Percentiles rank a stretch among this genome's conserved stretches.
These are phyloP conservation scores for Hassar affinis DNA, from an alignment of 2,113 vertebrate species.

Conservation along the genomic window DNA sequence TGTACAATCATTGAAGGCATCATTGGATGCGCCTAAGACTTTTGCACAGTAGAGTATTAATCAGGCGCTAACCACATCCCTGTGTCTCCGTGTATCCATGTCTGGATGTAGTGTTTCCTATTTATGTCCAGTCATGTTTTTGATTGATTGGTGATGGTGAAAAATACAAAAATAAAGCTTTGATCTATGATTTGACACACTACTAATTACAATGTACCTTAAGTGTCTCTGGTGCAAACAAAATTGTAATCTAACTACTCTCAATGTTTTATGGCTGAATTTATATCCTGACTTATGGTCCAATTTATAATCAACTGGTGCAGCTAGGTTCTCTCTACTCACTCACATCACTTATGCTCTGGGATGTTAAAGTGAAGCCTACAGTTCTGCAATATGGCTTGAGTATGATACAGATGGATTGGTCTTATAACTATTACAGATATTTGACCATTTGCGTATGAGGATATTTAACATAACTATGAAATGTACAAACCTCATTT, in stretches of 20 bases:
- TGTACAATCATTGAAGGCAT: not conserved
- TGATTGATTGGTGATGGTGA: not conserved
- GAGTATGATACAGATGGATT: not conserved
- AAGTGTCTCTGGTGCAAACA: not conserved
- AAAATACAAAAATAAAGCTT: not conserved
- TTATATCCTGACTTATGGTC: not conserved
- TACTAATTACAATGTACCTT: not conserved
- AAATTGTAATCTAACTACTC: not conserved
- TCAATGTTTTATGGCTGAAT: not conserved
- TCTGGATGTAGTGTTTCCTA: not conserved
- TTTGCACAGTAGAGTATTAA: not conserved
- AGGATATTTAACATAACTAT: not conserved
- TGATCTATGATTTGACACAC: not conserved
- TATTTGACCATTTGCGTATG: not conserved
- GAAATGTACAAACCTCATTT: not conserved
- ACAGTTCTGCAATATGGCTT: not conserved
- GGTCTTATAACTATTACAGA: not conserved
- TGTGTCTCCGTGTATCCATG: not conserved
- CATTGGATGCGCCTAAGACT: not conserved
- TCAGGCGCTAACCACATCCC: not conserved
- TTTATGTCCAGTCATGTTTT: not conserved
- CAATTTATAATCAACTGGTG: not conserved
- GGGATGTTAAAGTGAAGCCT: not conserved
- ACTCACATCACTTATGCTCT: not conserved
- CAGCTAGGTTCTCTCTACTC: not conserved